Conservation (phyloP, 2,888 invertebrate genomes). For the Thereva unica region DNA sequence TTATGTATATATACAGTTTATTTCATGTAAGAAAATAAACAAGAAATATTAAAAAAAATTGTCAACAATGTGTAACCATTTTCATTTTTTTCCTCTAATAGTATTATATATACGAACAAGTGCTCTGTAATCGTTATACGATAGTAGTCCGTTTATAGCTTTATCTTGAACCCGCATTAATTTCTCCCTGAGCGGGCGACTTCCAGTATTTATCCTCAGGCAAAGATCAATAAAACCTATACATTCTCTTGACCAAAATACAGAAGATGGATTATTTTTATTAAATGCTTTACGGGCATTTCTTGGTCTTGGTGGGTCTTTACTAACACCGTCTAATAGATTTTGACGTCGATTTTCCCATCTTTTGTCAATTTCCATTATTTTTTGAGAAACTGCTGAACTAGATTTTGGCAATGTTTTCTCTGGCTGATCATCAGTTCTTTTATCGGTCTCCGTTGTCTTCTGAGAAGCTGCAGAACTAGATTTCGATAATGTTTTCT, state of each 20-base stretch:
- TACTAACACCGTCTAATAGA: conserved; percentile 45
- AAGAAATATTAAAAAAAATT: too few species aligned
- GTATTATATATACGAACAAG: conserved; percentile 50
- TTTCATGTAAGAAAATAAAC: too few species aligned
- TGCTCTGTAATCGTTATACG: conserved; percentile 54
- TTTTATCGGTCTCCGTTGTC: conserved; percentile 15
- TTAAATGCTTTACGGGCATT: conserved; percentile 14
- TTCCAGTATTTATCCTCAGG: conserved; percentile 37
- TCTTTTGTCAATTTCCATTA: conserved; percentile 40
- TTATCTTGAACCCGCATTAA: conserved; percentile 50
- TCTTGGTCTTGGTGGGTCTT: conserved; percentile 2
- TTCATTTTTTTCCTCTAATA: conserved; percentile 45
- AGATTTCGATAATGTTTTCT: conserved; percentile 26
- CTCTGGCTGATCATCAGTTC: too few species aligned
- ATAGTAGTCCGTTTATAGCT: conserved; percentile 52
- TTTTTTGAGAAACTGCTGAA: conserved; percentile 40
- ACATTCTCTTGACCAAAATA: conserved; percentile 56
- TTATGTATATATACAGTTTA: too few species aligned
- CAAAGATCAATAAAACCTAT: conserved; percentile 51
- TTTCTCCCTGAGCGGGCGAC: conserved; percentile 46
- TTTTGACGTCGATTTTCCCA: conserved; percentile 45
- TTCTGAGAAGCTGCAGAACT: conserved; percentile 37
- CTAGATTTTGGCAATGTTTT: conserved; percentile 28
- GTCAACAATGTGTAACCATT: too few species aligned
- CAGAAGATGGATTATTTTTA: conserved; percentile 45